Conservation (phyloP, 2,888 invertebrate genomes). For the Trichacis sp. region DNA sequence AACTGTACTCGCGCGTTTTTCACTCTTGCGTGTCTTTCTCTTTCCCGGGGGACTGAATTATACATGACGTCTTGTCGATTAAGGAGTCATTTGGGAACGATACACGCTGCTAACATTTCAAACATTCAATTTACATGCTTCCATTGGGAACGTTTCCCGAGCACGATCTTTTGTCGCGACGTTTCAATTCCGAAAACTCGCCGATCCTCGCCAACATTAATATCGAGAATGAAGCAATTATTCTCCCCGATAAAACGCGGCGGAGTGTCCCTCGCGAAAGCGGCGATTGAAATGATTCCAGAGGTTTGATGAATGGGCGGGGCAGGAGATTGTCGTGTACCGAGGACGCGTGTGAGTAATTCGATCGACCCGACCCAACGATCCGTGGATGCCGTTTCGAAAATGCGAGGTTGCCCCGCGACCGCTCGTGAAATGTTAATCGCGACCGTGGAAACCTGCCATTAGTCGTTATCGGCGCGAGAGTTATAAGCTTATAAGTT, state of each 20-base stretch:
- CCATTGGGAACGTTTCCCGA: not conserved
- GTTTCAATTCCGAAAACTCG: constrained; percentile 1
- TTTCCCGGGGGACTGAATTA: constrained; percentile 37
- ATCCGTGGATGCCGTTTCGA: constrained; percentile 34
- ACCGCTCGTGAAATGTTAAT: constrained; percentile 54
- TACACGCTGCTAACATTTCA: constrained; percentile 7
- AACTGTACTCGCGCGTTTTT: constrained; percentile 58
- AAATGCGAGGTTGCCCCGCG: constrained; percentile 33
- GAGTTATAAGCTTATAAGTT: constrained; percentile 48
- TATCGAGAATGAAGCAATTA: not conserved
- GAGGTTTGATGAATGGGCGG: constrained; percentile 25
- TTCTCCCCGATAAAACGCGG: not conserved
- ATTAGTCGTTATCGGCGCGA: constrained; percentile 44
- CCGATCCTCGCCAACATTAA: too few relatives aligned
- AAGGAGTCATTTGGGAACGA: not conserved
- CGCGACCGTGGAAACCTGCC: constrained; percentile 52
- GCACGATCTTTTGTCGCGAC: not conserved
- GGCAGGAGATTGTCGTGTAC: constrained; percentile 13
- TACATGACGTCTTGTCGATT: constrained; percentile 23
- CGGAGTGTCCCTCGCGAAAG: constrained; percentile 5
- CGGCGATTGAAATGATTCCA: constrained; percentile 33
- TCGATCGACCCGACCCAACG: constrained; percentile 29
- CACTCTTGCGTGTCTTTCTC: constrained; percentile 49
- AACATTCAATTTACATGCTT: constrained; percentile 3
- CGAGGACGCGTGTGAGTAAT: constrained; percentile 37